Evolutionary conservation across 2,113 vertebrate species (phyloP).

Genomic region (Ivindomyrus marchei): DNA sequence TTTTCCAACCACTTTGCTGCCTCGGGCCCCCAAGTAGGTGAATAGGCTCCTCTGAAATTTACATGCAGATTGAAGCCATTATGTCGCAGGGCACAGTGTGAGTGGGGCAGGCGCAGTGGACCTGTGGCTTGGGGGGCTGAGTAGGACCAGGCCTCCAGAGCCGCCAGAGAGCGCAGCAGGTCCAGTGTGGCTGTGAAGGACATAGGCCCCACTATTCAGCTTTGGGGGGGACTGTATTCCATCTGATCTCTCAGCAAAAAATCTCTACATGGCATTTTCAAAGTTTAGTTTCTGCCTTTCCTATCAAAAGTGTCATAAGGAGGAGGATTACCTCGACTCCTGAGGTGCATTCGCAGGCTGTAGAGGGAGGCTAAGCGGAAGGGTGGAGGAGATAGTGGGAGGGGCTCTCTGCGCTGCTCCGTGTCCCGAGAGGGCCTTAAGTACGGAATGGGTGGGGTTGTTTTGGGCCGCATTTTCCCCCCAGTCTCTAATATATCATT

Average conservation of each 20-base stretch:
- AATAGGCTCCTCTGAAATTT: constrained; percentile 33
- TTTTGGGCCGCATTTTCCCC: neutral
- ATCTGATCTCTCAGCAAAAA: neutral
- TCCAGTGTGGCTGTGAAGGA: neutral
- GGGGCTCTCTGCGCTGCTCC: neutral
- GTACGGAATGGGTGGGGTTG: neutral
- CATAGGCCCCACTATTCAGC: neutral
- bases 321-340: neutral
- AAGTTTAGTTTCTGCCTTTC: neutral
- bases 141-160: neutral
- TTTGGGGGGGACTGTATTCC: neutral
- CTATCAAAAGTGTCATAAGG: neutral
- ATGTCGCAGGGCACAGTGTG: constrained; percentile 10
- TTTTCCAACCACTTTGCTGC: constrained; percentile 23
- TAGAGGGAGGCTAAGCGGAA: neutral
- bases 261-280: neutral
- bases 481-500: neutral
- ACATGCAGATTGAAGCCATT: constrained; percentile 35
- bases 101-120: neutral
- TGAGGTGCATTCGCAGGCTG: neutral
- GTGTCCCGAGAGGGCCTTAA: neutral
- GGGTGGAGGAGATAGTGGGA: neutral
- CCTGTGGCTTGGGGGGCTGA: neutral
- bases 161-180: neutral
- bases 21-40: constrained; percentile 28